A percentile compares a stretch with the other conserved stretches of the same genome.
These are phyloP conservation scores for Clunio marinus DNA, from an alignment of 2,888 invertebrate genomes.

Conservation along the genomic window DNA sequence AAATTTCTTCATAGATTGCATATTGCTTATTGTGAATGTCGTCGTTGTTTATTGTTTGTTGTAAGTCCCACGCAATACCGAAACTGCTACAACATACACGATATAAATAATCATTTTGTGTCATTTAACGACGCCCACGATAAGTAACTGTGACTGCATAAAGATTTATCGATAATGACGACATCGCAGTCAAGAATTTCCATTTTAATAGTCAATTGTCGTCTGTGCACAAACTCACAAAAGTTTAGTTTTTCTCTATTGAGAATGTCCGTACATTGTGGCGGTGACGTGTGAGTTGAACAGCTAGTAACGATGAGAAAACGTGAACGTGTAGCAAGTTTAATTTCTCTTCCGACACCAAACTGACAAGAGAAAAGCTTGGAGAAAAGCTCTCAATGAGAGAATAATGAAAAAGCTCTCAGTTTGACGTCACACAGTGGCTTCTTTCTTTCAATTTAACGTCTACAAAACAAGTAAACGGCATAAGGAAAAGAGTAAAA, in stretches of 20 bases:
- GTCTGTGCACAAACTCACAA: slow-evolving; percentile 5
- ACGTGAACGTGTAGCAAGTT: background rate
- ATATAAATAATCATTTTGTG: too few species aligned
- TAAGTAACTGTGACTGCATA: too few species aligned
- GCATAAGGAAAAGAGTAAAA: background rate
- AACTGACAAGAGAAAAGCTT: too few species aligned
- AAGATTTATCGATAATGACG: background rate
- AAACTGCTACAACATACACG: too few species aligned
- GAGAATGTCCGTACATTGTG: background rate
- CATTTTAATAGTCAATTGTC: slow-evolving; percentile 12
- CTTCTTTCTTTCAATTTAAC: background rate
- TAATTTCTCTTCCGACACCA: slow-evolving; percentile 4
- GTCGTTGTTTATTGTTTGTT: too few species aligned
- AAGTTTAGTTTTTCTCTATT: background rate
- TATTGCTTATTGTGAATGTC: too few species aligned
- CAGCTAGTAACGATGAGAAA: background rate
- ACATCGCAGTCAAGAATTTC: background rate
- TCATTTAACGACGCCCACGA: too few species aligned
- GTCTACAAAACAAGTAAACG: background rate
- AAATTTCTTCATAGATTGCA: too few species aligned
- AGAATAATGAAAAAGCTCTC: slow-evolving; percentile 13
- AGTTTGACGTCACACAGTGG: slow-evolving; percentile 13
- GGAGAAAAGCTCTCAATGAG: slow-evolving; percentile 8
- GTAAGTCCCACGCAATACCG: too few species aligned
- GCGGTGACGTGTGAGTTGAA: background rate